A percentile compares a stretch with the other conserved stretches of the same genome.
phyloP scores from a whole-genome alignment of 2,888 invertebrate genomes.

The Pristionchus mayeri region DNA sequence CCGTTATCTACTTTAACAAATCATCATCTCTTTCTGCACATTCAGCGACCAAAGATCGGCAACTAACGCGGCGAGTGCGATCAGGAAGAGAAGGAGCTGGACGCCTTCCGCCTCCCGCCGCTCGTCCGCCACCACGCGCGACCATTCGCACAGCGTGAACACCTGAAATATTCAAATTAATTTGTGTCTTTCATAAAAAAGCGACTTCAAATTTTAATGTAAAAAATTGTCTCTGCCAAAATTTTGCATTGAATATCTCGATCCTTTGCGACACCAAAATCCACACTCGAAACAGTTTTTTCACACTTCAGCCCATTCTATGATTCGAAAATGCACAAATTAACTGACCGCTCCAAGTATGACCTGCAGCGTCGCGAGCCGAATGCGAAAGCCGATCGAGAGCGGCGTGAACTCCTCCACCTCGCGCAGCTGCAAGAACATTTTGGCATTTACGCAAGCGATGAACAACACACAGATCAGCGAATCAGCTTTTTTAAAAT shows the following conservation, averaged over 20 bases:
- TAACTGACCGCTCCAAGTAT: conserved; percentile 29
- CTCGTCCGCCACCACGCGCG: conserved; percentile 30
- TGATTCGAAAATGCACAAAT: too few species aligned
- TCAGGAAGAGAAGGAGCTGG: background rate
- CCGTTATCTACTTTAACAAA: too few species aligned
- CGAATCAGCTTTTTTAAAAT: background rate
- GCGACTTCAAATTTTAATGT: too few species aligned
- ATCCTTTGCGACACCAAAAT: too few species aligned
- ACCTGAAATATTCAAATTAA: background rate
- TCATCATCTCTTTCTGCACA: too few species aligned
- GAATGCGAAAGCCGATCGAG: conserved; percentile 41
- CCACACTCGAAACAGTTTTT: too few species aligned
- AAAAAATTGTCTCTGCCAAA: too few species aligned
- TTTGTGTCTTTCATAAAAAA: too few species aligned
- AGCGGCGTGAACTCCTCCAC: conserved; percentile 49
- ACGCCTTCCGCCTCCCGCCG: background rate
- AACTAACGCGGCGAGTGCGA: background rate
- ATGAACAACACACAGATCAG: background rate
- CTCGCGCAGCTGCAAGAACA: conserved; percentile 41
- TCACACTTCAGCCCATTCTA: too few species aligned
- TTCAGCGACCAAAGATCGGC: background rate
- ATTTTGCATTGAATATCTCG: too few species aligned
- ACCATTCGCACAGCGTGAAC: conserved; percentile 31
- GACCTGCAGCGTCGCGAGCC: conserved; percentile 33
- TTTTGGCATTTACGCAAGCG: background rate